Conservation (phyloP, 2,113 vertebrate species). For the Raja brachyura region DNA sequence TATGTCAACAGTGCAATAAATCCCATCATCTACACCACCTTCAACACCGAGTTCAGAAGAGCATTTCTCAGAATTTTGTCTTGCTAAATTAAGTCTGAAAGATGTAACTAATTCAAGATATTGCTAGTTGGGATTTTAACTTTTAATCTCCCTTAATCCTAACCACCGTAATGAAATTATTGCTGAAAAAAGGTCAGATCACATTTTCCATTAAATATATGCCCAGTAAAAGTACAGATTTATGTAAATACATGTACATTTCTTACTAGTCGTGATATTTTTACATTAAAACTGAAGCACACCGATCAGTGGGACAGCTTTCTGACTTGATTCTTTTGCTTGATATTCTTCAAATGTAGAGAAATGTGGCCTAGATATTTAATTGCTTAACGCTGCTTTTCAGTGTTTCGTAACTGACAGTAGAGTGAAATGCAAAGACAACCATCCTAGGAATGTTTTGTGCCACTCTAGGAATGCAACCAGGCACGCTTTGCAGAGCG, state of each 20-base stretch:
- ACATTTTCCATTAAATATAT: background rate
- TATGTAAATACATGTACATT: background rate
- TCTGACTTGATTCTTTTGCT: background rate
- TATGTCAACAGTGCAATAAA: conserved; percentile 89
- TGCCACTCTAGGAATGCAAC: too few relatives aligned
- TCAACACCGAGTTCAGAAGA: conserved; percentile 84
- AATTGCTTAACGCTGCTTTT: too few relatives aligned
- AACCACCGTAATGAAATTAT: background rate
- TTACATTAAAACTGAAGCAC: background rate
- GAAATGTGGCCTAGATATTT: too few relatives aligned
- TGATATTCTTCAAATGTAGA: background rate
- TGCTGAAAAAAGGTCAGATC: background rate
- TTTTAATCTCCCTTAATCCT: background rate
- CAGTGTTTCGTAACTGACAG: too few relatives aligned
- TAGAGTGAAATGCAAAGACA: too few relatives aligned
- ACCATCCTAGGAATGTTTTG: too few relatives aligned
- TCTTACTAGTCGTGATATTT: background rate
- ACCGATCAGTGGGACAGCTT: background rate
- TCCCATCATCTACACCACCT: conserved; percentile 87
- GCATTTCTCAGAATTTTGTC: conserved; percentile 90
- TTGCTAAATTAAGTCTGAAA: conserved; percentile 55
- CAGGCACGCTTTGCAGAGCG: too few relatives aligned
- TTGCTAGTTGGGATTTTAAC: conserved; percentile 8
- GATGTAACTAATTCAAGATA: background rate
- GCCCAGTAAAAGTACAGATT: background rate